Base-by-base conservation (phyloP, 2,113 vertebrate genomes). In the Seriola aureovittata region DNA sequence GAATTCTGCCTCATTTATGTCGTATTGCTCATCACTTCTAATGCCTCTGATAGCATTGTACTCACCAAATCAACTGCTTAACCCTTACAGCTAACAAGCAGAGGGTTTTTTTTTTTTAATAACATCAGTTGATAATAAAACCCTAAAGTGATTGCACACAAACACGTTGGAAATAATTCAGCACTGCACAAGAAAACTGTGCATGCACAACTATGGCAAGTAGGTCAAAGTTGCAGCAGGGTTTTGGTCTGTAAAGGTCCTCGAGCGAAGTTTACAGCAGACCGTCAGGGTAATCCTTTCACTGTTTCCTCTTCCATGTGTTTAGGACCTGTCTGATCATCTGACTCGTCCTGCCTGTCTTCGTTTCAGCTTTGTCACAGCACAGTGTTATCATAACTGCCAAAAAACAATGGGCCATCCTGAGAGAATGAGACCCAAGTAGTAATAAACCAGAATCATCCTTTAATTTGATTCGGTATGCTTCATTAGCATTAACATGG, bases 261-360 rank as follows among this genome's bases (percentile, higher is more conserved):
- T 1, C 13, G 19, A 25, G 29, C 10, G 4, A 50, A 10, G 64
- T 71, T 65, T 80, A 36, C 32, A 52, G 42, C 11, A 7, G 19
- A 70, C 46, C 10, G 14, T 6, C 21, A 23, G 3, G 1, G 36
- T 8, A 16, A 73, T 16, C 2, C 60, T 34, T 32, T 70, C 34
- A 32, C 19, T 1, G 2, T 46, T 46, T 40, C 17, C 23, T 59
- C 16, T 62, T 50, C 14, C 3, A 25, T 52, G 19, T 0, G 0
- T 67, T 77, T 58, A 48, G 71, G 64, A 79, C 77, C 48, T 55
- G 21, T 58, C 16, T 69, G 38, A 32, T 46, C 5, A 12, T n/a
- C 17, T 32, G 12, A 57, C 52, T 58, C 12, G 23, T 23, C 9
- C 65, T 50, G 10, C 3, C 19, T 48, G 34, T 44, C 23, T 44